A percentile compares a stretch with the other conserved stretches of the same genome.
Conservation (phyloP, 2,888 invertebrate genomes). For the Tiphia femorata region DNA sequence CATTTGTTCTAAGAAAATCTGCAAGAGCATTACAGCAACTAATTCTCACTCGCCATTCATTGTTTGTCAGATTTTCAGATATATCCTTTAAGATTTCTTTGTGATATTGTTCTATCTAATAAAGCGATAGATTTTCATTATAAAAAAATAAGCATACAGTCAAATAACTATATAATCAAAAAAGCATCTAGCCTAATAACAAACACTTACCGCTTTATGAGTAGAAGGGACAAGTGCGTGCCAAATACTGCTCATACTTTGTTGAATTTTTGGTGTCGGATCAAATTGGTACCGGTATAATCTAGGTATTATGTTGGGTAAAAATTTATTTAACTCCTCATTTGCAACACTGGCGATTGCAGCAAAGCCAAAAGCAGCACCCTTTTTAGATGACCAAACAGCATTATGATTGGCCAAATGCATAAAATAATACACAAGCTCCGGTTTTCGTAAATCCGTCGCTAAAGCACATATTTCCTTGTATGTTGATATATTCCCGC, state of each 20-base stretch:
- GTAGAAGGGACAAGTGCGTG: constrained; percentile 88
- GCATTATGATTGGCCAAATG: constrained; percentile 95
- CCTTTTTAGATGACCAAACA: constrained; percentile 94
- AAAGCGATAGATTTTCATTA: constrained; percentile 13
- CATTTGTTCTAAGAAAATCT: constrained; percentile 76
- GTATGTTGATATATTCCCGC: constrained; percentile 91
- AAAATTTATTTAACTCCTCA: constrained; percentile 83
- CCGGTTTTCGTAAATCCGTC: constrained; percentile 94
- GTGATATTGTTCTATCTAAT: constrained; percentile 83
- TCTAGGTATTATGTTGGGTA: constrained; percentile 89
- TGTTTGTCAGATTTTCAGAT: constrained; percentile 83
- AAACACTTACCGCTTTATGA: constrained; percentile 79
- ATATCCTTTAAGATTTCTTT: constrained; percentile 86
- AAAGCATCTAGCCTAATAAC: too few species aligned
- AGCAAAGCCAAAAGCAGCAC: constrained; percentile 93
- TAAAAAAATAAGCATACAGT: not conserved
- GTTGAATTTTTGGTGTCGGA: constrained; percentile 91
- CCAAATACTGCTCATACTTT: constrained; percentile 96
- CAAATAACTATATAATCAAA: not conserved
- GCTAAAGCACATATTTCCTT: constrained; percentile 94
- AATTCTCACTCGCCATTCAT: constrained; percentile 91
- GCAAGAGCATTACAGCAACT: constrained; percentile 90
- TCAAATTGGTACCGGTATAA: constrained; percentile 92
- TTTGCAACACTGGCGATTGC: constrained; percentile 88
- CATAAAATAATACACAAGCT: constrained; percentile 96